phyloP scores from a whole-genome alignment of 2,113 vertebrate genomes.

The Epinephelus fuscoguttatus region DNA sequence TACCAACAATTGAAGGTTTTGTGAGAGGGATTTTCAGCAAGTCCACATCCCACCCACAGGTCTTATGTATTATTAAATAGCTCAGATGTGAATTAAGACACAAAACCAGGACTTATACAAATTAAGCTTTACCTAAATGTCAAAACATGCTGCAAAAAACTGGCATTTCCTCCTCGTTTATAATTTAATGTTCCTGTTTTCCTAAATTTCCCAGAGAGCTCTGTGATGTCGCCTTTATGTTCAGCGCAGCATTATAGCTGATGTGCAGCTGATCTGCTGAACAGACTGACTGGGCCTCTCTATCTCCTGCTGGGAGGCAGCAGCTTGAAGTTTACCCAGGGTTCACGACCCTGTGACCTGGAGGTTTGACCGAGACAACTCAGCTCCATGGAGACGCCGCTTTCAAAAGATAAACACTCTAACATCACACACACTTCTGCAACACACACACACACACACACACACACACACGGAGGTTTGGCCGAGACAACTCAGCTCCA shows the following conservation, averaged over 20 bases:
- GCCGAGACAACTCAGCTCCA: slow-evolving; percentile 68
- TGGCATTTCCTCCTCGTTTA: no score
- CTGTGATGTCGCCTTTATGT: not conserved
- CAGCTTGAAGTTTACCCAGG: slow-evolving; percentile 72
- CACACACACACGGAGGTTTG: slow-evolving; percentile 50
- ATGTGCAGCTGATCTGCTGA: slow-evolving; percentile 35
- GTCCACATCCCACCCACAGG: not conserved
- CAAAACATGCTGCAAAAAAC: not conserved
- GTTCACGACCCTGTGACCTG: slow-evolving; percentile 72
- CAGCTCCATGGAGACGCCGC: slow-evolving; percentile 74
- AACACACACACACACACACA: slow-evolving; percentile 1
- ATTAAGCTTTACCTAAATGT: not conserved
- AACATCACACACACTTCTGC: slow-evolving; percentile 34
- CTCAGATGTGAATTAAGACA: not conserved
- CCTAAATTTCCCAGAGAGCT: not conserved
- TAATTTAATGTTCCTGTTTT: not conserved
- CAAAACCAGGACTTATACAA: not conserved
- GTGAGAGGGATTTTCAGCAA: not conserved
- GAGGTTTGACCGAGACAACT: slow-evolving; percentile 61
- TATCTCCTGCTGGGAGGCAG: slow-evolving; percentile 61
- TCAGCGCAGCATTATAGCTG: not conserved
- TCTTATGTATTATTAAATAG: not conserved
- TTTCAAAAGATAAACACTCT: slow-evolving; percentile 69
- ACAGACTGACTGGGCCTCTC: slow-evolving; percentile 25
- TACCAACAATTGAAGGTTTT: not conserved